Percentiles rank a stretch among this genome's conserved stretches.
phyloP scores from a whole-genome alignment of 2,113 vertebrate species.

The Smithornis capensis region DNA sequence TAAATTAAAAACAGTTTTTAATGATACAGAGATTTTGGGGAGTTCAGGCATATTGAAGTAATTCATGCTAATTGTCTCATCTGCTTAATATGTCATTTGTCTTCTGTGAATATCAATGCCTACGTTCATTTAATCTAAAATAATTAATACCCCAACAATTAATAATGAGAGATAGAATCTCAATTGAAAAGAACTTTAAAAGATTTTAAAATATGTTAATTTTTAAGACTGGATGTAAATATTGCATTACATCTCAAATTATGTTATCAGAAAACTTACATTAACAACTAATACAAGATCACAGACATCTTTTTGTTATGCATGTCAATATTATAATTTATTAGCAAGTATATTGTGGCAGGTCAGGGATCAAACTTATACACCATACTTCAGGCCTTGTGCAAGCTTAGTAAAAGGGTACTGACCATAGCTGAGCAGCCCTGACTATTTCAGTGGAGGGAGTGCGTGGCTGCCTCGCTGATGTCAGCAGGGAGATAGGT shows the following conservation, averaged over 20 bases:
- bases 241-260: background rate
- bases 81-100: background rate
- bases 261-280: background rate
- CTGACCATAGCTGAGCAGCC: background rate
- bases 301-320: background rate
- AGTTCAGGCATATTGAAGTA: background rate
- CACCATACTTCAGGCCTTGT: background rate
- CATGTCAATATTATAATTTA: background rate
- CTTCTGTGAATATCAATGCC: conserved; percentile 22
- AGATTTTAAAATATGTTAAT: background rate
- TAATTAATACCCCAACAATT: conserved; percentile 32
- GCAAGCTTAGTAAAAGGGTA: background rate
- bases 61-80: conserved; percentile 44
- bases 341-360: background rate
- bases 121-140: conserved; percentile 35
- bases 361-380: background rate
- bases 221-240: background rate
- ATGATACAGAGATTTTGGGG: background rate
- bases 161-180: background rate
- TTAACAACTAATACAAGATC: background rate
- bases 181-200: background rate
- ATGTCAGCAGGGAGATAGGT: conserved; percentile 67
- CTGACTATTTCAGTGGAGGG: background rate
- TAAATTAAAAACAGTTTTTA: background rate
- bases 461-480: conserved; percentile 35